Conservation (phyloP, 2,797 vertebrate genomes). For the Enteromius paludinosus region DNA sequence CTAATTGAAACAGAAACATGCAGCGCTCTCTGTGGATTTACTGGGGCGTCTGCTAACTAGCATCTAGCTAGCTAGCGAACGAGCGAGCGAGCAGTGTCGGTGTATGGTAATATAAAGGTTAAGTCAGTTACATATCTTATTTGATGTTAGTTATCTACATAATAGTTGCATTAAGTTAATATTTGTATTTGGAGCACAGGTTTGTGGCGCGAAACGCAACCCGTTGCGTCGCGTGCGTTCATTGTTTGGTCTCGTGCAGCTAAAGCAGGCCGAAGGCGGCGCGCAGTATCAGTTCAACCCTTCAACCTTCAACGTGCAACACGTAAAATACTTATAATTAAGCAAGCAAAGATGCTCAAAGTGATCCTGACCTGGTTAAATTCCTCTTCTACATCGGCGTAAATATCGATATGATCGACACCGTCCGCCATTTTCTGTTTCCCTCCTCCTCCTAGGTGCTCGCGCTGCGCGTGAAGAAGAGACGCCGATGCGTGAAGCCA, state of each 20-base stretch:
- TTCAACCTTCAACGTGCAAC: background rate
- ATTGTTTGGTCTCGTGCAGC: slow-evolving; percentile 28
- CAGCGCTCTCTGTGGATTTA: background rate
- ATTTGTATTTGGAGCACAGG: background rate
- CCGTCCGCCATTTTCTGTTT: slow-evolving; percentile 95
- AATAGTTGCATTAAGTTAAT: background rate
- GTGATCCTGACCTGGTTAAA: slow-evolving; percentile 88
- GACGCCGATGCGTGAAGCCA: slow-evolving; percentile 25
- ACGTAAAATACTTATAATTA: background rate
- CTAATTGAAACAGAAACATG: background rate
- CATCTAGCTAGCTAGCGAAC: background rate
- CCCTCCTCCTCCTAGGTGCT: slow-evolving; percentile 60
- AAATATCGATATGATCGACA: slow-evolving; percentile 98
- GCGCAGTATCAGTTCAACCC: background rate
- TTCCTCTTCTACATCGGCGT: slow-evolving; percentile 97
- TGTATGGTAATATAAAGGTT: too few species aligned
- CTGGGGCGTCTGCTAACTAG: background rate
- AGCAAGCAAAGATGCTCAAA: background rate
- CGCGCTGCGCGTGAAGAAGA: slow-evolving; percentile 23
- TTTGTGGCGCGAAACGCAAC: background rate
- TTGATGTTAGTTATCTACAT: background rate
- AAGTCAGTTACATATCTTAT: background rate
- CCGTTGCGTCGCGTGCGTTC: background rate
- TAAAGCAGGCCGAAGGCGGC: slow-evolving; percentile 5
- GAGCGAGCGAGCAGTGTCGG: background rate